phyloP scores from a whole-genome alignment of 2,888 invertebrate genomes.

The Tridacna crocea region DNA sequence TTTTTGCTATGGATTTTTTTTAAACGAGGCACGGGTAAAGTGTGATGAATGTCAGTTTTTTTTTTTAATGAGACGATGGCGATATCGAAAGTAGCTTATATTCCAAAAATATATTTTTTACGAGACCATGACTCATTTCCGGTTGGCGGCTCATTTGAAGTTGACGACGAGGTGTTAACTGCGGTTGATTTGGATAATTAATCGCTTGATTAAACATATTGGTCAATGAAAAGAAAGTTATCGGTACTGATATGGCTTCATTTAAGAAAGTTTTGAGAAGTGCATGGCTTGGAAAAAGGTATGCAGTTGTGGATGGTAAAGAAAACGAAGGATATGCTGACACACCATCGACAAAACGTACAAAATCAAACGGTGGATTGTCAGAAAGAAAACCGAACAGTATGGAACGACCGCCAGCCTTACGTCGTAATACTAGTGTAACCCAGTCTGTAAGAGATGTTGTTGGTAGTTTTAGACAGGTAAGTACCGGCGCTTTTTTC shows the following conservation, averaged over 20 bases:
- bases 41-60: too few relatives aligned
- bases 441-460: conserved; percentile 77
- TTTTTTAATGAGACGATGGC: background rate
- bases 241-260: conserved; percentile 40
- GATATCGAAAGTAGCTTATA: background rate
- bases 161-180: conserved; percentile 31
- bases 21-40: too few relatives aligned
- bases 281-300: conserved; percentile 67
- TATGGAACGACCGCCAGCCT: conserved; percentile 17
- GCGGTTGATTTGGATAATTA: conserved; percentile 19
- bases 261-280: conserved; percentile 63
- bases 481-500: conserved; percentile 21
- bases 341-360: conserved; percentile 49
- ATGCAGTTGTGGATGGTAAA: conserved; percentile 69
- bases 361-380: conserved; percentile 5
- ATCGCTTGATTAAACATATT: conserved; percentile 24
- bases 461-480: conserved; percentile 77
- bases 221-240: conserved; percentile 9
- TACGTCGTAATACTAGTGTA: conserved; percentile 67
- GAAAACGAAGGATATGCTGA: conserved; percentile 63
- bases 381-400: conserved; percentile 26
- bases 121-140: conserved; percentile 25
- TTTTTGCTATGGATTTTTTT: too few relatives aligned
- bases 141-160: conserved; percentile 62
- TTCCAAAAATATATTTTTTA: background rate